Base-by-base conservation (phyloP, 2,113 vertebrate species). In the Lathamus discolor region DNA sequence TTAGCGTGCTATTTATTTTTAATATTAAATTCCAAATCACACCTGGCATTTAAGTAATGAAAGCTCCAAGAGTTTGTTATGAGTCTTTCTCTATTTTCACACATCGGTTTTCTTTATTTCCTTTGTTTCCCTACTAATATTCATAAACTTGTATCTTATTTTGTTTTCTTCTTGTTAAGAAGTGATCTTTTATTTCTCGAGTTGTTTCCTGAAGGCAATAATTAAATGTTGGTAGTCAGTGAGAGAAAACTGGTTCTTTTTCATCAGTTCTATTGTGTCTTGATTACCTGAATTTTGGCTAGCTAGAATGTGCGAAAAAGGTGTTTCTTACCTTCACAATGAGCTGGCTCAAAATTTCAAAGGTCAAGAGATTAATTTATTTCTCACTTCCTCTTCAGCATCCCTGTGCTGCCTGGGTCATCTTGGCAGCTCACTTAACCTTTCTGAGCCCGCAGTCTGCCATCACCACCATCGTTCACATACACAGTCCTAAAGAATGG, bases 1-100 rank as follows among this genome's bases (percentile, higher is more conserved):
- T 77, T 95, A 79, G 20, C 9, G 17, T 84, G 55, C 41, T 94
- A 29, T 89, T 91, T 91, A 44, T 75, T 85, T 87, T 94, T 87
- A 72, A 51, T 92, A 69, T 18, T 86, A n/a, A 81, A 63, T 84
- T 92, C 39, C 31, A 64, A 59, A 43, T 27, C 59, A 39, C 80
- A 79, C 25, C 43, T 90, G 76, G 68, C 39, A 63, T 86, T 83
- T 93, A 78, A 83, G 14, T 57, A 66, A 55, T 1, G 9, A 77
- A 88, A 79, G 13, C 54, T 48, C 11, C 1, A 83, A 57, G 31
- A 63, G 11, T 72, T 92, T 73, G 37, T 63, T 81, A 43, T 28
- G 17, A 61, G 55, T 89, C 19, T 52, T 39, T 64, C 62, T 78
- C 9, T 43, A 17, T 83, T 94, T 90, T 75, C 48, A 48, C 43